These are phyloP conservation scores for Mesorhabditis belari DNA, from an alignment of 2,888 invertebrate species.

Conservation along the genomic window DNA sequence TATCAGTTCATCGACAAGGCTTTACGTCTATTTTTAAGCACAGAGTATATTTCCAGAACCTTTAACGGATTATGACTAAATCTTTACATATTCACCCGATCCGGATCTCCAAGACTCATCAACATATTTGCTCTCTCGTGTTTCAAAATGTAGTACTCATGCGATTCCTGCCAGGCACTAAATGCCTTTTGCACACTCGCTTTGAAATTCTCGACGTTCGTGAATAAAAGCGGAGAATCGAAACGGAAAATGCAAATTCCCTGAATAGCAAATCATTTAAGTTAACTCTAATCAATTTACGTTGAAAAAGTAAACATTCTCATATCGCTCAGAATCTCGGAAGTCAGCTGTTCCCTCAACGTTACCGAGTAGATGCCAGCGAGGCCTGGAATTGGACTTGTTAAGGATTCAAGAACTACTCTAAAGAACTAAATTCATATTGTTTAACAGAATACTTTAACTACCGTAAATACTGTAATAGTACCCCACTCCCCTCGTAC, in stretches of 20 bases:
- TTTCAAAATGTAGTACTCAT: conserved; percentile 28
- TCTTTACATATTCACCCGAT: too few species aligned
- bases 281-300: conserved; percentile 6
- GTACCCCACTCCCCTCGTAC: too few species aligned
- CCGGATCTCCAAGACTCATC: not conserved
- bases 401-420: not conserved
- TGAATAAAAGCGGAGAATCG: conserved; percentile 57
- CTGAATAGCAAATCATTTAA: conserved; percentile 25
- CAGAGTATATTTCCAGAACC: too few species aligned
- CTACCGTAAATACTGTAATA: too few species aligned
- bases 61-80: too few species aligned
- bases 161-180: conserved; percentile 27
- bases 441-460: not conserved
- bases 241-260: conserved; percentile 58
- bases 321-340: conserved; percentile 43
- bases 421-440: not conserved
- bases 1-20: too few species aligned
- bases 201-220: conserved; percentile 55
- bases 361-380: conserved; percentile 48
- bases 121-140: conserved; percentile 13
- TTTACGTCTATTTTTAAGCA: too few species aligned
- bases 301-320: conserved; percentile 28
- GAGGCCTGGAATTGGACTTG: conserved; percentile 31
- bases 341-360: conserved; percentile 46
- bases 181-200: conserved; percentile 23